Base-by-base conservation (phyloP, 1,140 invertebrate genomes). In the Cotesia chilonis region DNA sequence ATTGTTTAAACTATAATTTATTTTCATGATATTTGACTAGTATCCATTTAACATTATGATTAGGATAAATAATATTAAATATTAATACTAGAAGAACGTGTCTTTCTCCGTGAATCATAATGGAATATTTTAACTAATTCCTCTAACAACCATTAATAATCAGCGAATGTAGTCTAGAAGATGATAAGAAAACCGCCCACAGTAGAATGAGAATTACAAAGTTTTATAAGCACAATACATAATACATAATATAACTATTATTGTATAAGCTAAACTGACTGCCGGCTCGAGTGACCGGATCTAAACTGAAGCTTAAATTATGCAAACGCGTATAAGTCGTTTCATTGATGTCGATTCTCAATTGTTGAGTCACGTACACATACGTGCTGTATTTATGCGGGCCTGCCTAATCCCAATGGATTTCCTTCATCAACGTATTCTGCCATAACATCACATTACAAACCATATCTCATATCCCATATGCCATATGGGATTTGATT, bases 281-380 rank as follows among this genome's bases (percentile, higher is more conserved):
- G 52, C 36, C 52, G 41, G 54, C 66, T 52, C 66, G 17, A 68
- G 66, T 54, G 7, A 63, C 37, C 36, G 38, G 64, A 66, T 66
- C 64, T 66, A 47, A 41, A 37, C 35, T 14, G n/a, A 38, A 28
- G 6, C 47, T 37, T 66, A 52, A 72, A 72, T 72, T 72, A 72
- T 72, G 64, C 70, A 72, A 72, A 72, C 70, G 54, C 52, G 64
- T 67, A 54, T 63, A 72, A 66, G 63, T 72, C 64, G 65, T 65
- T 52, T 72, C 52, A 72, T 72, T 72, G 70, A 72, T 72, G 70
- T 72, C 70, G 54, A 71, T 71, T 71, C 61, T 54, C 70, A 54
- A 72, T 72, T 72, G 70, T 72, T 66, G 54, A 67, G 70, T 72
- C 70, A 72, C 70, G 41, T 7, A 47, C 41, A 47, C 41, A 47